These are phyloP conservation scores for Ivindomyrus marchei DNA, from an alignment of 2,113 vertebrate genomes.

Conservation along the genomic window DNA sequence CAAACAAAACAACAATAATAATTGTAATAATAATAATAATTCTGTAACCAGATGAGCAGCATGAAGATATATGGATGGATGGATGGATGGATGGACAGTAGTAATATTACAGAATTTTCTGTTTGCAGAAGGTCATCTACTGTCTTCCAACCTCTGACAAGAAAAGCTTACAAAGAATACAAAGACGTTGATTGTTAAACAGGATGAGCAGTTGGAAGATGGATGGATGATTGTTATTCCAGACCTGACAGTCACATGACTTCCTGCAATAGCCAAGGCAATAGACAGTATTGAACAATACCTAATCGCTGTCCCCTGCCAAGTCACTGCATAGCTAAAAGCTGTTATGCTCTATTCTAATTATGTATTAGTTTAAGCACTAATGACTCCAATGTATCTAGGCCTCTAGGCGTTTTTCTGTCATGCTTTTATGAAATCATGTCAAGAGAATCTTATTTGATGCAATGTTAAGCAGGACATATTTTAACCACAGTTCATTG, in stretches of 20 bases:
- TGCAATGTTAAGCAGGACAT: neutral
- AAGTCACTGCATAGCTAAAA: slow-evolving; percentile 29
- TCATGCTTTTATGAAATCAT: neutral
- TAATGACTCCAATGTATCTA: neutral
- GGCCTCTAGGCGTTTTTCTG: neutral
- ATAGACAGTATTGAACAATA: slow-evolving; percentile 43
- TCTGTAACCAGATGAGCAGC: neutral
- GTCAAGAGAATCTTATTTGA: neutral
- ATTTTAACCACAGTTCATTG: neutral
- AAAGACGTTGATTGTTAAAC: slow-evolving; percentile 15
- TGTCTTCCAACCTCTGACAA: slow-evolving; percentile 18
- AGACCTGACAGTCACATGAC: slow-evolving; percentile 54
- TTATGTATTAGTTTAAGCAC: neutral
- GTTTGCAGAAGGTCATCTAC: neutral
- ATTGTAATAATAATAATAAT: neutral
- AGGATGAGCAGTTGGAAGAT: neutral
- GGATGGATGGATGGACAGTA: neutral
- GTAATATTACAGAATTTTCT: neutral
- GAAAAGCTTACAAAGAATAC: slow-evolving; percentile 29
- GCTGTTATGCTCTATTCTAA: slow-evolving; percentile 14
- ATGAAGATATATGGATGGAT: neutral
- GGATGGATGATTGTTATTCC: slow-evolving; percentile 34
- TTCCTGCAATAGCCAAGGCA: slow-evolving; percentile 51
- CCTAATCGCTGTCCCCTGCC: slow-evolving; percentile 46
- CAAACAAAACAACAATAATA: neutral